phyloP scores from a whole-genome alignment of 1,140 invertebrate genomes.

The Lysiphlebus fabarum region DNA sequence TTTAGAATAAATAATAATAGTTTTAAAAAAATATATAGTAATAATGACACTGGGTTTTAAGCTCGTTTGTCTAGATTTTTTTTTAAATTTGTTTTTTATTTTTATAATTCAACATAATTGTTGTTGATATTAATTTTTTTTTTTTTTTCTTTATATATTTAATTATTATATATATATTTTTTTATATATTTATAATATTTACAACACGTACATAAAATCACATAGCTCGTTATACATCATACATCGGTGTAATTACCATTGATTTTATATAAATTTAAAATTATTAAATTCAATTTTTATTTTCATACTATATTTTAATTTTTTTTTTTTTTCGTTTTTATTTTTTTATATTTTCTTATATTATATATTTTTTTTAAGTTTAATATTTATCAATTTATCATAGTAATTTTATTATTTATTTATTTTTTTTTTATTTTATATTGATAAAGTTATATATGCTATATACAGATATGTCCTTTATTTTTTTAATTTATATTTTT shows the following conservation, averaged over 20 bases:
- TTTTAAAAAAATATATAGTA: too few species aligned
- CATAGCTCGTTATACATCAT: slow-evolving; percentile 50
- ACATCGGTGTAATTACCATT: neutral
- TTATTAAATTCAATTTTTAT: too few species aligned
- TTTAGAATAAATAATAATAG: too few species aligned
- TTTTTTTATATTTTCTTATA: slow-evolving; percentile 1
- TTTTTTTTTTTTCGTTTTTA: too few species aligned
- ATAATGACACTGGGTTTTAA: too few species aligned
- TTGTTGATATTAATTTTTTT: slow-evolving; percentile 13
- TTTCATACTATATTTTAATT: too few species aligned
- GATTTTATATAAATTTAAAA: too few species aligned
- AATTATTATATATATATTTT: slow-evolving; percentile 35
- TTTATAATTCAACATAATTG: neutral
- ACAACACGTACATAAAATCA: slow-evolving; percentile 55
- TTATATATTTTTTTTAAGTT: slow-evolving; percentile 11
- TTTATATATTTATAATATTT: slow-evolving; percentile 41
- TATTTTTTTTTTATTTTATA: too few species aligned
- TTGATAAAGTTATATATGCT: neutral
- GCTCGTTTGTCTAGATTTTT: neutral
- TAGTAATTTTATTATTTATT: too few species aligned
- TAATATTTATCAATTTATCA: too few species aligned
- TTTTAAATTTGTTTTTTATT: neutral
- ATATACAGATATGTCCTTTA: slow-evolving; percentile 8
- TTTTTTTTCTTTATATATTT: slow-evolving; percentile 35
- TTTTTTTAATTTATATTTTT: slow-evolving; percentile 10